Evolutionary conservation across 2,888 invertebrate genomes (phyloP).

Genomic region (Seira sanloemensis): DNA sequence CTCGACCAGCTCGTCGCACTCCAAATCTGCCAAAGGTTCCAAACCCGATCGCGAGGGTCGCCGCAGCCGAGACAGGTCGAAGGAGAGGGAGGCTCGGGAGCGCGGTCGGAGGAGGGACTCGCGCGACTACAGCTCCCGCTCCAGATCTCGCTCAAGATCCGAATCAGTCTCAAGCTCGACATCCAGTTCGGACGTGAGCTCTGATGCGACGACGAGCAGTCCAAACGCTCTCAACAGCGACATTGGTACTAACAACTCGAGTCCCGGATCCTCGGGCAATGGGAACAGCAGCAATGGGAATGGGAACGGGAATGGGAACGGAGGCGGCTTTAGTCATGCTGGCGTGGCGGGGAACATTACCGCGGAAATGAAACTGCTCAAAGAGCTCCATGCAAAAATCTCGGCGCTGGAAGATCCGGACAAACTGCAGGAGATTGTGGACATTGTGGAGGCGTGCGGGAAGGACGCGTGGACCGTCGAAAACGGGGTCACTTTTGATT

Average conservation of each 20-base stretch:
- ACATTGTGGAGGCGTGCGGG: conserved; percentile 72
- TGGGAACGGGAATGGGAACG: conserved; percentile 35
- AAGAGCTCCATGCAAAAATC: conserved; percentile 71
- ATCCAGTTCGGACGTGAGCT: conserved; percentile 51
- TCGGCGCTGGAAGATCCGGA: conserved; percentile 69
- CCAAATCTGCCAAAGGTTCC: conserved; percentile 46
- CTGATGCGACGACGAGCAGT: conserved; percentile 48
- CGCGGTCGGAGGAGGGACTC: conserved; percentile 50
- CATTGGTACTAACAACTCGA: conserved; percentile 52
- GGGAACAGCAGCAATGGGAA: conserved; percentile 33
- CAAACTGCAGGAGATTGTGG: conserved; percentile 72
- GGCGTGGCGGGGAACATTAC: conserved; percentile 72
- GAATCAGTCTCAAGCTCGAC: conserved; percentile 55
- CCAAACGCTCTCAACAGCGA: conserved; percentile 45
- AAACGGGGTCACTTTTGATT: conserved; percentile 72
- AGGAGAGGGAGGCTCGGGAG: conserved; percentile 20
- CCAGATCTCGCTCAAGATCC: conserved; percentile 54
- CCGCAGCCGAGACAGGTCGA: conserved; percentile 28
- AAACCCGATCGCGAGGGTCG: neutral
- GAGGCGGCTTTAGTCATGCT: conserved; percentile 68
- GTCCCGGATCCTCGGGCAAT: conserved; percentile 55
- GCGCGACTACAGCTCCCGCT: conserved; percentile 44
- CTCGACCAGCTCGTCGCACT: conserved; percentile 43
- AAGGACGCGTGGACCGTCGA: conserved; percentile 71
- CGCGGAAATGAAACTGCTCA: conserved; percentile 72